Percentiles rank a stretch among this genome's conserved stretches.
These are phyloP conservation scores for Columba janthina DNA, from an alignment of 2,113 vertebrate genomes.

Conservation along the genomic window DNA sequence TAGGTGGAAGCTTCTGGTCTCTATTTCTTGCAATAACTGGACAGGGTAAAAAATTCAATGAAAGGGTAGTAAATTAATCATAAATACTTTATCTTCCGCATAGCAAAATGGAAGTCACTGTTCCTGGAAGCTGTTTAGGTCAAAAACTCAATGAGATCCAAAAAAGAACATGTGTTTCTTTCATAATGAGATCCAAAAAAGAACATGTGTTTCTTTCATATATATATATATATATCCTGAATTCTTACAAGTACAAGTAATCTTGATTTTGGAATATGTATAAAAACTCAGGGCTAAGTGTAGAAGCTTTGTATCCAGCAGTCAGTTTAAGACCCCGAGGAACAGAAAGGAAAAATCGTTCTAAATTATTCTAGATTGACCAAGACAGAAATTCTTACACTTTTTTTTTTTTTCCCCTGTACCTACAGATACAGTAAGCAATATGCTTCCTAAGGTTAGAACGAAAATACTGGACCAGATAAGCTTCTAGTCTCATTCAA, in stretches of 20 bases:
- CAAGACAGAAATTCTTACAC: accelerated
- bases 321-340: not conserved
- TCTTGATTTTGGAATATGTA: not conserved
- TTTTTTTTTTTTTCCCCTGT: not conserved
- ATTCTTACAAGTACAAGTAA: not conserved
- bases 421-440: not conserved
- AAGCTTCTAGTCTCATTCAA: not conserved
- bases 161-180: not conserved
- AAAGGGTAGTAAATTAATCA: not conserved
- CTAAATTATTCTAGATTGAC: not conserved
- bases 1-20: not conserved
- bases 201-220: accelerated
- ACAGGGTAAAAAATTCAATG: not conserved
- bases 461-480: not conserved
- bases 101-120: not conserved
- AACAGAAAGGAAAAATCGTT: not conserved
- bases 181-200: not conserved
- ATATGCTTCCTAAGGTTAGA: not conserved
- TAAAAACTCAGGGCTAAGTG: not conserved
- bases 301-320: not conserved
- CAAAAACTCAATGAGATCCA: not conserved
- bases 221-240: not conserved
- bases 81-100: not conserved
- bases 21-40: not conserved
- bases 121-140: not conserved